Conservation (phyloP, 2,797 vertebrate species). For the Cichlasoma orientale region DNA sequence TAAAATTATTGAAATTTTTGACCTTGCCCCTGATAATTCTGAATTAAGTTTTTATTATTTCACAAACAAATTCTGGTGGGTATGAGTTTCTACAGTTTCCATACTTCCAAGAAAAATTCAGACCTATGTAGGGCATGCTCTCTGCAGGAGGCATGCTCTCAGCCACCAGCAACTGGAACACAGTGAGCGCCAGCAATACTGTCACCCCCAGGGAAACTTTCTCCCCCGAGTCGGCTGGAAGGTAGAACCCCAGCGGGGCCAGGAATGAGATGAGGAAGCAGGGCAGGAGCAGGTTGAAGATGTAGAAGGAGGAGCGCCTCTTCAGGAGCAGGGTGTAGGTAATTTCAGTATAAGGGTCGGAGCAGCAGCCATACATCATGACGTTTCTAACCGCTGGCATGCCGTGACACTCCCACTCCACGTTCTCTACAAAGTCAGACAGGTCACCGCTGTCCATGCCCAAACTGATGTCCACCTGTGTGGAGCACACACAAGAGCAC, state of each 20-base stretch:
- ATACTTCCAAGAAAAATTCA: slow-evolving; percentile 17
- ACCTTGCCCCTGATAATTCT: neutral
- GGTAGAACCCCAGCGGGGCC: slow-evolving; percentile 95
- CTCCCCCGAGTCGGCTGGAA: slow-evolving; percentile 96
- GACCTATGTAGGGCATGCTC: slow-evolving; percentile 94
- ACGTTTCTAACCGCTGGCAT: slow-evolving; percentile 95
- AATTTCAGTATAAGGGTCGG: slow-evolving; percentile 95
- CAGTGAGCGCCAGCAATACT: slow-evolving; percentile 93
- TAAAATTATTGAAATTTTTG: fast-evolving
- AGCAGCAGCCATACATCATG: slow-evolving; percentile 96
- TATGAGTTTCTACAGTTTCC: neutral
- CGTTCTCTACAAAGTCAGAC: slow-evolving; percentile 95
- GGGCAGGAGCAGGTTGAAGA: slow-evolving; percentile 94
- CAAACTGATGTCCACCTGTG: slow-evolving; percentile 89
- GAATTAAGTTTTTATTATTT: neutral
- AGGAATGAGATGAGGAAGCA: slow-evolving; percentile 97
- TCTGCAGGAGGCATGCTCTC: slow-evolving; percentile 99
- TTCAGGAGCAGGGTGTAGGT: slow-evolving; percentile 95
- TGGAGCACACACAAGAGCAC: neutral
- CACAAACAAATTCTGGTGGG: neutral
- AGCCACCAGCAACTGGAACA: slow-evolving; percentile 97
- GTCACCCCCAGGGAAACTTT: slow-evolving; percentile 97
- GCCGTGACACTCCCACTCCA: slow-evolving; percentile 97
- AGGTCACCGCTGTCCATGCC: slow-evolving; percentile 91
- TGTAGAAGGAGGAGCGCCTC: slow-evolving; percentile 95